Evolutionary conservation across 2,888 invertebrate genomes (phyloP).

Genomic region (Mesorhabditis sp.): DNA sequence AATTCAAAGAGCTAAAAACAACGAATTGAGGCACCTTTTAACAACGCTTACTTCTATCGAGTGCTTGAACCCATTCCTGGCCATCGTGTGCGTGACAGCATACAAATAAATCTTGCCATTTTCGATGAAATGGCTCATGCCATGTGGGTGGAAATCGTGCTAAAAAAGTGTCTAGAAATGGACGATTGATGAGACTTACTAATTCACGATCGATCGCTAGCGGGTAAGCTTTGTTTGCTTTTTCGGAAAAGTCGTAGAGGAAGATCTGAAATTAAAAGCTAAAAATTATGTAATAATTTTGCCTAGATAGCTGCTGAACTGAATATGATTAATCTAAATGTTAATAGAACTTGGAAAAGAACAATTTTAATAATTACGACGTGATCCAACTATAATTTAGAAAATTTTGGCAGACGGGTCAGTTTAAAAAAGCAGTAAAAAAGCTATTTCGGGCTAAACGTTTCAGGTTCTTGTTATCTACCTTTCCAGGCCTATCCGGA

Average conservation of each 20-base stretch:
- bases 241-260: neutral
- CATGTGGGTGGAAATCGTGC: constrained; percentile 6
- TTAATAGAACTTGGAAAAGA: too few species aligned
- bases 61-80: constrained; percentile 2
- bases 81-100: constrained; percentile 1
- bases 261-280: neutral
- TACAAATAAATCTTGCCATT: neutral
- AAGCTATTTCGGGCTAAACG: too few species aligned
- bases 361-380: too few species aligned
- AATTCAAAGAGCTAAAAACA: neutral
- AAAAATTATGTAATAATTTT: neutral
- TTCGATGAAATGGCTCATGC: neutral
- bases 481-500: neutral
- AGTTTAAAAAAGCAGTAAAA: too few species aligned
- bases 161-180: neutral
- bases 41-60: neutral
- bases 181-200: neutral
- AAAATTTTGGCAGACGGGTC: too few species aligned
- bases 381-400: too few species aligned
- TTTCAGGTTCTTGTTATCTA: neutral
- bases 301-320: too few species aligned
- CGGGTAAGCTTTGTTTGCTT: neutral
- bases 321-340: too few species aligned
- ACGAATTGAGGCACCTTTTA: neutral
- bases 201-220: neutral